These are phyloP conservation scores for Netelia melanura DNA, from an alignment of 2,888 invertebrate genomes.

Conservation along the genomic window DNA sequence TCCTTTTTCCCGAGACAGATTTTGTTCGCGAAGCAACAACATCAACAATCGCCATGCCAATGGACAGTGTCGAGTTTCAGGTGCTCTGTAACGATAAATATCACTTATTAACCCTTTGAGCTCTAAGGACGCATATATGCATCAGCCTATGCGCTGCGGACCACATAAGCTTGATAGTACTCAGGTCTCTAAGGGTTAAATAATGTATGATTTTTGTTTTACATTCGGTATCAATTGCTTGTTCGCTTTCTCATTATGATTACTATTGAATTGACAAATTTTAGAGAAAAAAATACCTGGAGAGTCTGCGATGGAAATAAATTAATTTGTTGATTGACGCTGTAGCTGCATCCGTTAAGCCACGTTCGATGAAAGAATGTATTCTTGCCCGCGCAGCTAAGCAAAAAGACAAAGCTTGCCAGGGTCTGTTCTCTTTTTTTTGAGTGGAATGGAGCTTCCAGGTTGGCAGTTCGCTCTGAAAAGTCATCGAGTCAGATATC, in stretches of 20 bases:
- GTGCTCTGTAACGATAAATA: slow-evolving; percentile 67
- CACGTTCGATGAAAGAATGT: slow-evolving; percentile 70
- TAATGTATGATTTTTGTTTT: slow-evolving; percentile 6
- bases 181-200: too few species aligned
- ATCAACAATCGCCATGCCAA: slow-evolving; percentile 88
- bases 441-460: slow-evolving; percentile 85
- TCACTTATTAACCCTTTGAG: not conserved
- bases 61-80: slow-evolving; percentile 85
- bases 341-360: slow-evolving; percentile 71
- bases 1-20: slow-evolving; percentile 80
- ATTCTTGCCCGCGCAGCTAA: slow-evolving; percentile 79
- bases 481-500: slow-evolving; percentile 11
- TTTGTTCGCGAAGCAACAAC: slow-evolving; percentile 86
- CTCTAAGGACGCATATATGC: too few species aligned
- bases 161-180: too few species aligned
- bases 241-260: not conserved
- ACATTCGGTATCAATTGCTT: not conserved
- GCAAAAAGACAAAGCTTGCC: slow-evolving; percentile 78
- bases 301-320: slow-evolving; percentile 78
- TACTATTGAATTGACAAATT: not conserved
- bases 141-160: too few species aligned
- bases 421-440: slow-evolving; percentile 72
- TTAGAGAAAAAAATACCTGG: slow-evolving; percentile 72
- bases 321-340: slow-evolving; percentile 80
- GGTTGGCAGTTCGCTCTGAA: slow-evolving; percentile 85